These are phyloP conservation scores for Carposina sasakii DNA, from an alignment of 1,140 invertebrate species.

Conservation along the genomic window DNA sequence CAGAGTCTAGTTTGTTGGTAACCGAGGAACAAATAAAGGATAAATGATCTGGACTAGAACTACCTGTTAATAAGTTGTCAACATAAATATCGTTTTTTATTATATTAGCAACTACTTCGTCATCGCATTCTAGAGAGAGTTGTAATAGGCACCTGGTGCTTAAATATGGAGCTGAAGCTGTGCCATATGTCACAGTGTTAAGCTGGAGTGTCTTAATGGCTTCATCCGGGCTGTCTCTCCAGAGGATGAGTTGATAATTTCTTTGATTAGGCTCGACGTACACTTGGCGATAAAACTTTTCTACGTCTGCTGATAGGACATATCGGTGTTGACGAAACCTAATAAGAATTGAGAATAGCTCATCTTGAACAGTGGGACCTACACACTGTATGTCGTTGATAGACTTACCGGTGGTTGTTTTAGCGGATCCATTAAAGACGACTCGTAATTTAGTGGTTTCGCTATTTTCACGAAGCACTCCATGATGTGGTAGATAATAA, in stretches of 20 bases:
- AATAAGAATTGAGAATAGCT: slow-evolving; percentile 36
- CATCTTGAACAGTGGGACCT: slow-evolving; percentile 43
- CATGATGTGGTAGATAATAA: slow-evolving; percentile 39
- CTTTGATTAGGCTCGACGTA: slow-evolving; percentile 19
- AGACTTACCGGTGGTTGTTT: slow-evolving; percentile 30
- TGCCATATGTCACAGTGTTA: slow-evolving; percentile 19
- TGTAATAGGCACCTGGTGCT: slow-evolving; percentile 13
- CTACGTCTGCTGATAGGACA: slow-evolving; percentile 25
- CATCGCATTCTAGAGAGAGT: slow-evolving; percentile 9
- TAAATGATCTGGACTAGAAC: slow-evolving; percentile 33
- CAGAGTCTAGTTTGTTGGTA: slow-evolving; percentile 8
- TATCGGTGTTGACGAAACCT: slow-evolving; percentile 24
- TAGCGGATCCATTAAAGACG: slow-evolving; percentile 46
- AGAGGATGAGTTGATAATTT: slow-evolving; percentile 27
- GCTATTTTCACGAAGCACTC: slow-evolving; percentile 28
- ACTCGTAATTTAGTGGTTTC: slow-evolving; percentile 30
- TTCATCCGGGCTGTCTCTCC: neutral
- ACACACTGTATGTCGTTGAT: slow-evolving; percentile 38
- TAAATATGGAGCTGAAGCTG: slow-evolving; percentile 17
- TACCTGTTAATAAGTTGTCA: slow-evolving; percentile 54
- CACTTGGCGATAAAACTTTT: slow-evolving; percentile 38
- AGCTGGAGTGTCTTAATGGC: slow-evolving; percentile 9
- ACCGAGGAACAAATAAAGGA: slow-evolving; percentile 14
- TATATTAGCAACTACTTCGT: slow-evolving; percentile 10
- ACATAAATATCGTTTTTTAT: slow-evolving; percentile 41